phyloP scores from a whole-genome alignment of 2,888 invertebrate species.

The Tenthredo mesomela region DNA sequence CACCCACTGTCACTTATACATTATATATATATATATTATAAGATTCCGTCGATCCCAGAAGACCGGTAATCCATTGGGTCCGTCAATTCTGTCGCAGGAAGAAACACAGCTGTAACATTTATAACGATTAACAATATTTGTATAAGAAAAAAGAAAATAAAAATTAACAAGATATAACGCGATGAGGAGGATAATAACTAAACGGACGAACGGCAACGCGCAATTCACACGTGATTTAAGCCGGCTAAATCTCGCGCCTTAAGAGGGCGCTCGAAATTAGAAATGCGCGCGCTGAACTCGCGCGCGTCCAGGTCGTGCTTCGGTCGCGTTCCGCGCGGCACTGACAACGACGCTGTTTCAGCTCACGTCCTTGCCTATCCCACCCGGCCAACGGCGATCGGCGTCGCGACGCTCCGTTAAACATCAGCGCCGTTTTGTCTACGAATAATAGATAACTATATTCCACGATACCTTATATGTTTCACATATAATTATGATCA shows the following conservation, averaged over 20 bases:
- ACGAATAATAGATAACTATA: neutral
- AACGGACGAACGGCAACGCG: neutral
- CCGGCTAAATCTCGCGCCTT: slow-evolving; percentile 16
- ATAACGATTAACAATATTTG: neutral
- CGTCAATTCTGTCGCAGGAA: neutral
- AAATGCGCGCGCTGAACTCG: slow-evolving; percentile 22
- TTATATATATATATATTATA: neutral
- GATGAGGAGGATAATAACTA: neutral
- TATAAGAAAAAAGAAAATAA: neutral
- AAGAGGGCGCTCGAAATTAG: neutral
- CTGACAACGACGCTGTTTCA: slow-evolving; percentile 63
- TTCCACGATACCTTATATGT: neutral
- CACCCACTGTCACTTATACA: neutral
- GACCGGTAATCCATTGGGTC: slow-evolving; percentile 50
- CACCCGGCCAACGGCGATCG: slow-evolving; percentile 37
- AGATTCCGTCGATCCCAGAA: neutral
- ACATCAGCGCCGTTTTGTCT: slow-evolving; percentile 38
- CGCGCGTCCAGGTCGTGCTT: slow-evolving; percentile 54
- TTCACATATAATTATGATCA: neutral
- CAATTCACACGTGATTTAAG: slow-evolving; percentile 30
- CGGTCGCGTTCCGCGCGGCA: slow-evolving; percentile 70
- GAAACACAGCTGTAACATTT: neutral
- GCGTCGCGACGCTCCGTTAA: slow-evolving; percentile 37
- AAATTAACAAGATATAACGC: neutral
- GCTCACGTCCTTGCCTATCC: slow-evolving; percentile 47